Conservation (phyloP, 2,888 invertebrate species). For the Tenthredo notha region DNA sequence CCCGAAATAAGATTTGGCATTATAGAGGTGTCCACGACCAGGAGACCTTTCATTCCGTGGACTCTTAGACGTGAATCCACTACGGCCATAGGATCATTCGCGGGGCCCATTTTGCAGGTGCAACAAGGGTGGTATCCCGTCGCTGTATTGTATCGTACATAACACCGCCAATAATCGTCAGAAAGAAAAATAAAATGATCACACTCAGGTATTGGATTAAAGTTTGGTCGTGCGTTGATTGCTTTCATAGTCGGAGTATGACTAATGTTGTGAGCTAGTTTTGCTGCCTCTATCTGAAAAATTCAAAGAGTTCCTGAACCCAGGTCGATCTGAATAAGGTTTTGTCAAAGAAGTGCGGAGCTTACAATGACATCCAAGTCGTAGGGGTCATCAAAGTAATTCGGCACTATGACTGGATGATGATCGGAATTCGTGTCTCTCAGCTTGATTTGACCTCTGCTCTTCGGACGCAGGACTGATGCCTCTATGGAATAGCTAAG, state of each 20-base stretch:
- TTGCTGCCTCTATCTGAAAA: slow-evolving; percentile 86
- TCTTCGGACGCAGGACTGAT: slow-evolving; percentile 86
- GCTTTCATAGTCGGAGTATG: slow-evolving; percentile 82
- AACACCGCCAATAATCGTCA: slow-evolving; percentile 89
- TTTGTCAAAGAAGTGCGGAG: slow-evolving; percentile 52
- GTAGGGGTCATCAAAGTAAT: slow-evolving; percentile 87
- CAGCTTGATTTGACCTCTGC: slow-evolving; percentile 85
- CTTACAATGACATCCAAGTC: slow-evolving; percentile 84
- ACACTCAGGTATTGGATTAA: slow-evolving; percentile 85
- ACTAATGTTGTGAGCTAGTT: slow-evolving; percentile 83
- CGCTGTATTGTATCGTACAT: slow-evolving; percentile 86
- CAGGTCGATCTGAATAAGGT: not conserved
- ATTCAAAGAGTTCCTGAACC: not conserved
- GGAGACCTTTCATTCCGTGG: slow-evolving; percentile 82
- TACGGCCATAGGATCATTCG: slow-evolving; percentile 82
- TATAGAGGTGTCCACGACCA: slow-evolving; percentile 91
- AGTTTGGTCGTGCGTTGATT: slow-evolving; percentile 84
- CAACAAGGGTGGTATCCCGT: slow-evolving; percentile 92
- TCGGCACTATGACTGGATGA: slow-evolving; percentile 87
- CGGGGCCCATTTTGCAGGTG: slow-evolving; percentile 90
- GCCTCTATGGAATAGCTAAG: slow-evolving; percentile 86
- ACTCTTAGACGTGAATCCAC: slow-evolving; percentile 86
- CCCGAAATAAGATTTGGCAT: slow-evolving; percentile 90
- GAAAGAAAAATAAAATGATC: slow-evolving; percentile 82
- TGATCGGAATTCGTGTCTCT: slow-evolving; percentile 85